These are phyloP conservation scores for Artemisiospiza belli DNA, from an alignment of 2,113 vertebrate genomes.

Conservation along the genomic window DNA sequence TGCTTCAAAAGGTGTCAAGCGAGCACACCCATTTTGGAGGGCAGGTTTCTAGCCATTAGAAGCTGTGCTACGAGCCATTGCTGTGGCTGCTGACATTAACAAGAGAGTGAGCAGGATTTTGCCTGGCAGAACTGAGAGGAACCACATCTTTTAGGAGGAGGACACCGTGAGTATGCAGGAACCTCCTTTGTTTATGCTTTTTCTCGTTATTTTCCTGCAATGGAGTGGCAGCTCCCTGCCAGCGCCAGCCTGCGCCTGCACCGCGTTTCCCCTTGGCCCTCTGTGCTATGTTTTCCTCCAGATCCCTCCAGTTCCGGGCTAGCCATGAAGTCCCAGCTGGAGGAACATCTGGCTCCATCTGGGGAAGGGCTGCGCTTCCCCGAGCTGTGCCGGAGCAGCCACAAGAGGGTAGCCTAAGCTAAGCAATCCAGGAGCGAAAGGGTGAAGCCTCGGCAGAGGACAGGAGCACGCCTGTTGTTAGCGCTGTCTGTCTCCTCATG, in stretches of 20 bases:
- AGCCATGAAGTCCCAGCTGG: neutral
- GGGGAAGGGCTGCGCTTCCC: neutral
- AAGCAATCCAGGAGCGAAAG: slow-evolving; percentile 18
- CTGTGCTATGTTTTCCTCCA: neutral
- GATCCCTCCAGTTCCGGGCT: accelerated
- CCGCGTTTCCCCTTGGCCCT: neutral
- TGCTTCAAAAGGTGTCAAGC: neutral
- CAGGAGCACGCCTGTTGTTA: neutral
- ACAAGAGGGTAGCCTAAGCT: slow-evolving; percentile 67
- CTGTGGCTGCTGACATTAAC: neutral
- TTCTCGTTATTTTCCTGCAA: neutral
- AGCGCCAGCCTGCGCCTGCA: accelerated
- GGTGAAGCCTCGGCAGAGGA: neutral
- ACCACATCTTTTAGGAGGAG: neutral
- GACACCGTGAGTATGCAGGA: neutral
- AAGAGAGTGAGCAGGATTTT: neutral
- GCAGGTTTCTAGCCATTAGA: neutral
- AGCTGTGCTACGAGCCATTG: neutral
- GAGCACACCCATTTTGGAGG: neutral
- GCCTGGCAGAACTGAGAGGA: neutral
- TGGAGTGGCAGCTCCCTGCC: neutral
- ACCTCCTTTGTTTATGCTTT: neutral
- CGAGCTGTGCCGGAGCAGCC: neutral
- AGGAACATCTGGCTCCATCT: neutral
- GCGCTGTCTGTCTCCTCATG: neutral